Conservation (phyloP, 2,888 invertebrate species). For the Melinopterus prodromus region DNA sequence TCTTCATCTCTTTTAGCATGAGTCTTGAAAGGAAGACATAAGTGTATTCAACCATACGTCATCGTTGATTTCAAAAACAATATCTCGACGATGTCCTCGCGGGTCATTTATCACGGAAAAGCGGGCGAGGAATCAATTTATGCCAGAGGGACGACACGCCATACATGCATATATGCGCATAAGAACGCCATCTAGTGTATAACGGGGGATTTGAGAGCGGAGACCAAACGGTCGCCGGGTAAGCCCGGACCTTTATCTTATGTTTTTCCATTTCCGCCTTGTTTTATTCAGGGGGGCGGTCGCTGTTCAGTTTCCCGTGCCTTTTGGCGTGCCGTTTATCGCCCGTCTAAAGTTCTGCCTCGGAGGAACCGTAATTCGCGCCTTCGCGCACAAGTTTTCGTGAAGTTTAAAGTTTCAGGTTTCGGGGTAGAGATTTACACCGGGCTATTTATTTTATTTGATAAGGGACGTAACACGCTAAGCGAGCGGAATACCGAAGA, state of each 20-base stretch:
- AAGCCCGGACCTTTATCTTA: slow-evolving; percentile 51
- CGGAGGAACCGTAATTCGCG: slow-evolving; percentile 5
- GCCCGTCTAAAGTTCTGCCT: background rate
- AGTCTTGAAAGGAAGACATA: no score
- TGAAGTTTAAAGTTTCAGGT: background rate
- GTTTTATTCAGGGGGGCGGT: slow-evolving; percentile 53
- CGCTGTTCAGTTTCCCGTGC: background rate
- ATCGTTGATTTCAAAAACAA: background rate
- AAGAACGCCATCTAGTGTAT: slow-evolving; percentile 7
- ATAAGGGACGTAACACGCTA: background rate
- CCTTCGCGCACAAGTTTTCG: slow-evolving; percentile 7
- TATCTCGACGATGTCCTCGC: background rate
- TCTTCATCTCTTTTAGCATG: no score
- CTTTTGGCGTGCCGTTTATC: slow-evolving; percentile 6
- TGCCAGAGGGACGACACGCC: background rate
- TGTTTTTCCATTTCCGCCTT: slow-evolving; percentile 55
- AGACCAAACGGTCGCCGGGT: background rate
- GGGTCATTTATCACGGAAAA: background rate
- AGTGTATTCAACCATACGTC: background rate
- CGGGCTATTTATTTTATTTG: slow-evolving; percentile 25
- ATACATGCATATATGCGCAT: slow-evolving; percentile 18
- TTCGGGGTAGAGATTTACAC: slow-evolving; percentile 12
- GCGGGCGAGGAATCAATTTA: background rate
- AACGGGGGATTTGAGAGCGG: slow-evolving; percentile 9
- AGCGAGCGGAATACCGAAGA: background rate